Percentiles rank a stretch among this genome's conserved stretches.
These are phyloP conservation scores for Lochmaea capreae DNA, from an alignment of 2,888 invertebrate genomes.

Conservation along the genomic window DNA sequence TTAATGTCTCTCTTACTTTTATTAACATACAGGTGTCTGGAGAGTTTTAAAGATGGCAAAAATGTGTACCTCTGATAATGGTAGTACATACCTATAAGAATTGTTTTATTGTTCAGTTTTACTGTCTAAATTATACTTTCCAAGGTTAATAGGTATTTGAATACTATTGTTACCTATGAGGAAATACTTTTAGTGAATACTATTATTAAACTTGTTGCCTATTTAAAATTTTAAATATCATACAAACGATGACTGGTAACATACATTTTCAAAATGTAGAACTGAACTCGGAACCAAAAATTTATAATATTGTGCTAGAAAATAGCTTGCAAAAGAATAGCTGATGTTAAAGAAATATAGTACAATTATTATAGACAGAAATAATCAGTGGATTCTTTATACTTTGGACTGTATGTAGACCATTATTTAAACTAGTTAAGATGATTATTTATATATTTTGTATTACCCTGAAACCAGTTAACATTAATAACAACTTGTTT, in stretches of 20 bases:
- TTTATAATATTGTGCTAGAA: no score
- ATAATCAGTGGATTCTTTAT: no score
- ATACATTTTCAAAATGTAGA: no score
- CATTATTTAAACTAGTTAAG: not conserved
- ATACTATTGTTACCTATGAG: not conserved
- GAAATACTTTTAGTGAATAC: not conserved
- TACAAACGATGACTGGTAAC: not conserved
- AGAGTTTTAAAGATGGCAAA: not conserved
- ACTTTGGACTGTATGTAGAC: not conserved
- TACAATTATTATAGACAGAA: no score
- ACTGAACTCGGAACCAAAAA: no score
- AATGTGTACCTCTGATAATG: not conserved
- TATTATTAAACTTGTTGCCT: not conserved
- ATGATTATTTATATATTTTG: not conserved
- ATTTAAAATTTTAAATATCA: not conserved
- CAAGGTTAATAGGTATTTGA: conserved; percentile 8
- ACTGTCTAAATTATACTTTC: not conserved
- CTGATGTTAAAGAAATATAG: no score
- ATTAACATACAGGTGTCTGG: not conserved
- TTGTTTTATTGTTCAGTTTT: not conserved
- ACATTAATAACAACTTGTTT: no score
- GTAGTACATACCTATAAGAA: not conserved
- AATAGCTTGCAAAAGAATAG: no score
- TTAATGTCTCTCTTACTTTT: not conserved
- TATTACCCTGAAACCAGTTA: not conserved